These are phyloP conservation scores for Hippocampus mohnikei DNA, from an alignment of 2,113 vertebrate species.

Conservation along the genomic window DNA sequence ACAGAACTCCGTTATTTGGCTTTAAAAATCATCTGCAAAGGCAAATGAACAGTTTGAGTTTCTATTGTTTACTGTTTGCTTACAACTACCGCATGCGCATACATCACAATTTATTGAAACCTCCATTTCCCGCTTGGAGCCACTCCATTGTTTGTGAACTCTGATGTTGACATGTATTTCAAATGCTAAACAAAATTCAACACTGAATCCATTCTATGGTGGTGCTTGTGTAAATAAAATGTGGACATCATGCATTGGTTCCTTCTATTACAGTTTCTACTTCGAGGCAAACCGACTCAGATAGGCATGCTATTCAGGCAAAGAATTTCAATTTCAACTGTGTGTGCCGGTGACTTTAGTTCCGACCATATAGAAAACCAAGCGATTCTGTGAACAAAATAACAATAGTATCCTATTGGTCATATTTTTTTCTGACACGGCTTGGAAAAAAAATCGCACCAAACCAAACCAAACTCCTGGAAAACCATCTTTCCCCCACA, in stretches of 20 bases:
- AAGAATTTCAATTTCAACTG: conserved; percentile 9
- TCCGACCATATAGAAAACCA: conserved; percentile 13
- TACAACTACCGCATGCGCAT: conserved; percentile 14
- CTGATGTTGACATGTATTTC: background rate
- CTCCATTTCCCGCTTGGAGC: background rate
- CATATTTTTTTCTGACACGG: background rate
- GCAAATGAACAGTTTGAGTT: background rate
- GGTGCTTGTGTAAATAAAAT: background rate
- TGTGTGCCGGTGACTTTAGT: conserved; percentile 39
- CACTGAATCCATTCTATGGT: background rate
- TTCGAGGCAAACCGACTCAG: background rate
- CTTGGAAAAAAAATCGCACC: conserved; percentile 4
- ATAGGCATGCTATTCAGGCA: conserved; percentile 15
- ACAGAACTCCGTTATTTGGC: background rate
- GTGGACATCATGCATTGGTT: background rate
- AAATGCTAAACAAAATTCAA: background rate
- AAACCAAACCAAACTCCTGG: conserved; percentile 15
- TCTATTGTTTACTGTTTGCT: background rate
- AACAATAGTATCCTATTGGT: conserved; percentile 22
- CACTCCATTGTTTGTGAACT: background rate
- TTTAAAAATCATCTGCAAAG: conserved; percentile 15
- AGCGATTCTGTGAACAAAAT: conserved; percentile 22
- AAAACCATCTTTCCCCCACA: conserved; percentile 20
- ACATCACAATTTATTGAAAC: conserved; percentile 20
- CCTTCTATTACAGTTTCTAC: background rate